Evolutionary conservation across 1,140 invertebrate genomes (phyloP), one percentile per base, ranked within the genome.

Genomic region (Pseudomyrmex concolor): DNA sequence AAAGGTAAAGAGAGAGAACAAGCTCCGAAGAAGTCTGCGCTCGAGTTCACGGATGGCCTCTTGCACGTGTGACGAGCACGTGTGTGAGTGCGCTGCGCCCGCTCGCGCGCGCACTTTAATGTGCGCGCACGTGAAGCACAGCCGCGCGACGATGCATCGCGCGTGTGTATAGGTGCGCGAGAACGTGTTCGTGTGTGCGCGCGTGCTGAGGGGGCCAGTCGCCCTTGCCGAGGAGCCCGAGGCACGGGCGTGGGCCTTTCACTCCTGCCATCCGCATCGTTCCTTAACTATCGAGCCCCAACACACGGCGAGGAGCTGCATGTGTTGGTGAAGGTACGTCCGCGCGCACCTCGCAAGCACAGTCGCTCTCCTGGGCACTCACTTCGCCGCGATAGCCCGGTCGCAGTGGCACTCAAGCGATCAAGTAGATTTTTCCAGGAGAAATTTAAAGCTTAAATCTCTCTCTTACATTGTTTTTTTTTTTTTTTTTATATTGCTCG

Each of bases 191-290:
- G 77, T 78, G 78, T 81, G 84, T 78, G 78, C 83, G 84, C 86
- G 84, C 83, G 72, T 84, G 84, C 88, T 86, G 89, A 91, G 92
- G 91, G 34, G 93, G 92, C 93, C 92, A 92, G 92, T 93, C 93
- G 93, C 93, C 93, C 93, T 94, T 94, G 93, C 92, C 91, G 89
- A 92, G 91, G 84, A 91, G 93, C 94, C 94, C 80, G 91, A 94
- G 94, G 94, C 93, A 94, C 93, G 93, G 94, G 93, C 94, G 94
- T 94, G 92, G 93, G 93, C 93, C 94, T 94, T 94, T 94, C 93
- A 94, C 93, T 94, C 93, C 92, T 93, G 93, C 93, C 93, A 94
- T 94, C 93, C 93, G 92, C 92, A 90, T 90, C 88, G 88, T 89
- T 89, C 85, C 85, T 89, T 86, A 86, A 89, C 87, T 84, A 89